Evolutionary conservation across 2,113 vertebrate species (phyloP), one percentile per base, ranked within the genome.

Genomic region (Nanorana parkeri): DNA sequence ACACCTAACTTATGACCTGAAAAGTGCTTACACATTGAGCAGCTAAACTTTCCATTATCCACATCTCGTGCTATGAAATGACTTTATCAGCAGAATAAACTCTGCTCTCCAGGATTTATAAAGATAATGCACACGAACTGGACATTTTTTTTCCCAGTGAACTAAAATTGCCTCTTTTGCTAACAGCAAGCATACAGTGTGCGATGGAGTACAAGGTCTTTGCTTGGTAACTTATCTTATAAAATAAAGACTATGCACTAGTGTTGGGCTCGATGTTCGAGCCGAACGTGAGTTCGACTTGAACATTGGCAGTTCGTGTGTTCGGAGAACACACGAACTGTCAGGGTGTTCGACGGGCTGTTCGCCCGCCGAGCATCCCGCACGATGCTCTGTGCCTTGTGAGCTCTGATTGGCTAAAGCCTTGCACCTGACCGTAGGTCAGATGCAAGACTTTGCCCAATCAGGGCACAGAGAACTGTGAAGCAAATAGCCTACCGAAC

Each of bases 81-180:
- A 29, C 63, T 24, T 63, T 63, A 63, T 63, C 21, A 65, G 63
- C 26, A 29, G 63, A 65, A 65, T 65, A 28, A 65, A 29, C 63
- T 29, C 41, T 68, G 67, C 15, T 68, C 13, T 68, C 67, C 67
- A 68, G 19, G 32, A 68, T 68, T 68, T 32, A 67, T 36, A 29
- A 4, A 67, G 16, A 68, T 68, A 23, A 23, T 13, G 8, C 15
- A n/a, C 20, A 51, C 26, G 0, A 68, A 21, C 17, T 36, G 28
- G 20, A 24, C 60, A 36, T 67, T 67, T 36, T 16, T n/a, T 67
- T 36, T 36, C 5, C 5, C 5, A 15, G 3, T 5, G 29, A 36
- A 68, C 41, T 51, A 21, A 26, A 66, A 21, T 28, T 23, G 0
- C 17, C 51, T 36, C 41, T 17, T 24, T 23, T 13, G 17, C 23